A percentile compares a stretch with the other conserved stretches of the same genome.
Conservation (phyloP, 2,797 vertebrate species). For the Oreochromis grahami region DNA sequence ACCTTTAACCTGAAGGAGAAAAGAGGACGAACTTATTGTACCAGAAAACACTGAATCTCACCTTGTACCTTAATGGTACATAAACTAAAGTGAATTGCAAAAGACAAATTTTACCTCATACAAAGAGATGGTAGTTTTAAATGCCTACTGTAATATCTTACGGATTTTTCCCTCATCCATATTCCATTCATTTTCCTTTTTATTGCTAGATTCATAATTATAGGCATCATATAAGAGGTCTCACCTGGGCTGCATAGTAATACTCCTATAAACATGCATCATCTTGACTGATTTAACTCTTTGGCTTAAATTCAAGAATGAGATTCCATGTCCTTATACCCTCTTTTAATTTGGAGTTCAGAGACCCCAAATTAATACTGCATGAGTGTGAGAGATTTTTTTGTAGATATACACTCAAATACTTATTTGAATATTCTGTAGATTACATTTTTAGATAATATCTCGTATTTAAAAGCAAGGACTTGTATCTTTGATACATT, state of each 20-base stretch:
- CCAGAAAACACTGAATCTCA: not conserved
- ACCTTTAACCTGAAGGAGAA: constrained; percentile 78
- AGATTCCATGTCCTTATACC: accelerated
- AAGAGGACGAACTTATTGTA: not conserved
- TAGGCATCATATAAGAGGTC: not conserved
- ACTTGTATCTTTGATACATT: not conserved
- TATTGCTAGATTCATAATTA: not conserved
- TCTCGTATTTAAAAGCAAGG: accelerated
- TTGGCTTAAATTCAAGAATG: not conserved
- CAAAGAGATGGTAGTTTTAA: not conserved
- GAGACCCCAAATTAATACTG: not conserved
- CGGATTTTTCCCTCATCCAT: not conserved
- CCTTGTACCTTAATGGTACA: not conserved
- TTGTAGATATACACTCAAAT: not conserved
- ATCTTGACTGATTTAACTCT: not conserved
- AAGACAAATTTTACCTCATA: not conserved
- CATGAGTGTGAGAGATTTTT: not conserved
- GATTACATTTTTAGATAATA: not conserved
- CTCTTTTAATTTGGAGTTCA: not conserved
- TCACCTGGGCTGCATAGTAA: not conserved
- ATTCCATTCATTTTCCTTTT: accelerated
- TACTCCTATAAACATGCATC: accelerated
- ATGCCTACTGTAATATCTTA: not conserved
- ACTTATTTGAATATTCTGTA: accelerated
- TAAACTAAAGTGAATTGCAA: not conserved